Base-by-base conservation (phyloP, 2,888 invertebrate species). In the Thysanoteuthis rhombus region DNA sequence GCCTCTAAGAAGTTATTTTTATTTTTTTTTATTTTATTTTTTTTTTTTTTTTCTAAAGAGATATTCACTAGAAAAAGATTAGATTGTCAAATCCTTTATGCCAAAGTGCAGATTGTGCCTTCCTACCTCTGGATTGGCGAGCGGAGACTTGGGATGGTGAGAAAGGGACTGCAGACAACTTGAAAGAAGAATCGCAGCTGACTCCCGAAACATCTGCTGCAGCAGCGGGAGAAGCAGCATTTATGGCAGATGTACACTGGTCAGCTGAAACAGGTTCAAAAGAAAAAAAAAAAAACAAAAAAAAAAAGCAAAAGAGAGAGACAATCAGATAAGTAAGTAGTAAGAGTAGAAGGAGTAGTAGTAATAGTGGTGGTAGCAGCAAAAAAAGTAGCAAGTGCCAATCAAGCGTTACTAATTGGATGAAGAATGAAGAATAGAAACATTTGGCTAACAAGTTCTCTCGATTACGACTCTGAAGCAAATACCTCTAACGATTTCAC, bases 51-150 rank as follows among this genome's bases (percentile, higher is more conserved):
- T n/a, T n/a, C 39, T 32, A 58, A 52, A n/a, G 22, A 75, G 22
- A 75, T 8, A n/a, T n/a, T 75, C 12, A 36, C 93, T 94, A 95
- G 40, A 95, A 94, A 93, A 95, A 95, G 90, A 95, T 95, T 93
- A 95, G 94, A 94, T 95, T 95, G 94, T 95, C 95, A 58, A 95
- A 93, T 89, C 95, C 95, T 94, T 95, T 95, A 93, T 95, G 95
- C 95, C 95, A 95, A 93, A 95, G 94, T 92, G 94, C 94, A 90
- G 95, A 95, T 94, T 95, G 95, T 89, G 94, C 94, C 93, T 95
- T 95, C 96, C 95, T 95, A 96, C 96, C 96, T 96, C 96, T 94
- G 93, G 95, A 95, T 94, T 96, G 96, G 93, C 96, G 95, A 47
- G 95, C 94, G 5, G 92, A 92, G 5, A 75, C 93, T 90, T 89